Conservation (phyloP, 1,140 invertebrate species). For the Hetaerina americana region DNA sequence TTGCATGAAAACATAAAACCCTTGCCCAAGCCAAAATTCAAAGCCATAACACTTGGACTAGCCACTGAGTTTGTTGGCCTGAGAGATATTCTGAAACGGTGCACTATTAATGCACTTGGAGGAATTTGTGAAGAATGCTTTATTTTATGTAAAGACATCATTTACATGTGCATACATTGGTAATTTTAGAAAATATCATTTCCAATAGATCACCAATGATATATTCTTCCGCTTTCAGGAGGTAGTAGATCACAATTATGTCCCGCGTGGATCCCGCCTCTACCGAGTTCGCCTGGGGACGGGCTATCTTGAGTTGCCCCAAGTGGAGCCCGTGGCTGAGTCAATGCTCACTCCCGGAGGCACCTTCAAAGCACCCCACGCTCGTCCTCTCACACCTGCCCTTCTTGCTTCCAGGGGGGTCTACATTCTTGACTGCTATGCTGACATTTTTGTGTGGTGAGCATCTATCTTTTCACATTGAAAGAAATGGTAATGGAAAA, state of each 20-base stretch:
- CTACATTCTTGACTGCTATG: slow-evolving; percentile 91
- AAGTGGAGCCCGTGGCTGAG: slow-evolving; percentile 48
- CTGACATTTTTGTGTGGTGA: slow-evolving; percentile 97
- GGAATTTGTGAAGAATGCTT: too few relatives aligned
- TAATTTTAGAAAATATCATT: too few relatives aligned
- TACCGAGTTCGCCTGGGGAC: slow-evolving; percentile 94
- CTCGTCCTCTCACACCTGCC: slow-evolving; percentile 49
- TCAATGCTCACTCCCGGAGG: not conserved
- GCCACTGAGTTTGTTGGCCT: too few relatives aligned
- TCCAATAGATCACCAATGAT: too few relatives aligned
- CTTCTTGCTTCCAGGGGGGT: slow-evolving; percentile 87
- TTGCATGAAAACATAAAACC: too few relatives aligned
- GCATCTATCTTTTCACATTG: slow-evolving; percentile 21
- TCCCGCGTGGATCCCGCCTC: slow-evolving; percentile 60
- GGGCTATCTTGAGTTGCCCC: slow-evolving; percentile 96
- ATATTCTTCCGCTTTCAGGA: slow-evolving; percentile 40
- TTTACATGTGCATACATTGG: too few relatives aligned
- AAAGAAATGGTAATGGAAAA: too few relatives aligned
- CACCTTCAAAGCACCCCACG: slow-evolving; percentile 44
- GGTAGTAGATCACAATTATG: slow-evolving; percentile 67
- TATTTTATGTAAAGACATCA: too few relatives aligned
- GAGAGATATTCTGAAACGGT: too few relatives aligned
- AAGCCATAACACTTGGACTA: too few relatives aligned
- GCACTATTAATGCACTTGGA: too few relatives aligned
- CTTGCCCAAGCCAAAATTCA: too few relatives aligned